A percentile compares a stretch with the other conserved stretches of the same genome.
phyloP scores from a whole-genome alignment of 2,888 invertebrate species.

The Agrochola circellaris region DNA sequence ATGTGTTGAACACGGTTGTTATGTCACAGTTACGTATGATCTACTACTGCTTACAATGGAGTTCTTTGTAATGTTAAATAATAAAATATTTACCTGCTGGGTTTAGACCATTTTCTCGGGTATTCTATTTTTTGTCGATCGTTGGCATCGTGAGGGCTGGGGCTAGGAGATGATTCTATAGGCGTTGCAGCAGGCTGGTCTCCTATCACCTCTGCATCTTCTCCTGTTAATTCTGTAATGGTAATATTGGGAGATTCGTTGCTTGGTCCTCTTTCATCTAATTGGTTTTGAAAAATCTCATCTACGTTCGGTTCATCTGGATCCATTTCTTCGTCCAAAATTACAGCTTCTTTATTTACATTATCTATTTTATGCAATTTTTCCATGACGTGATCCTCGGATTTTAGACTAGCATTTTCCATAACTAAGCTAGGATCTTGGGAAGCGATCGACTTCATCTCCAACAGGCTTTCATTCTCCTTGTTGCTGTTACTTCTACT shows the following conservation, averaged over 20 bases:
- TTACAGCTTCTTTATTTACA: constrained; percentile 80
- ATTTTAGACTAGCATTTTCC: constrained; percentile 82
- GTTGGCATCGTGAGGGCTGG: constrained; percentile 80
- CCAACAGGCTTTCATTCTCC: constrained; percentile 86
- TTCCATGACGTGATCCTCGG: constrained; percentile 86
- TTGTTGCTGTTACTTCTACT: constrained; percentile 79
- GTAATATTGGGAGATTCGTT: constrained; percentile 87
- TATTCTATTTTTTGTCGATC: constrained; percentile 77
- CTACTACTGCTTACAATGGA: constrained; percentile 62
- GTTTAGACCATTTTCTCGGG: constrained; percentile 87
- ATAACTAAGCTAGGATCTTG: constrained; percentile 87
- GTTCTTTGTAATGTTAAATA: constrained; percentile 60
- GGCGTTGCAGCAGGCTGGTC: constrained; percentile 80
- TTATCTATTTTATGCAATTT: constrained; percentile 83
- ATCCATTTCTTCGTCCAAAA: constrained; percentile 85
- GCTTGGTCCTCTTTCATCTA: constrained; percentile 79
- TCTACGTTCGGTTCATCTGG: constrained; percentile 86
- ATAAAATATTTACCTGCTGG: constrained; percentile 84
- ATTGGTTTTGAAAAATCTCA: constrained; percentile 86
- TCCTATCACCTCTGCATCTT: constrained; percentile 76
- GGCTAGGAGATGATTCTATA: constrained; percentile 86
- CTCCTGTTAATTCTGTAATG: constrained; percentile 88
- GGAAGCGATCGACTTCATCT: constrained; percentile 86
- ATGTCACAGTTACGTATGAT: constrained; percentile 83
- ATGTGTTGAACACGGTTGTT: constrained; percentile 83